phyloP scores from a whole-genome alignment of 2,888 invertebrate species.

The Neocrepidodera transversa region DNA sequence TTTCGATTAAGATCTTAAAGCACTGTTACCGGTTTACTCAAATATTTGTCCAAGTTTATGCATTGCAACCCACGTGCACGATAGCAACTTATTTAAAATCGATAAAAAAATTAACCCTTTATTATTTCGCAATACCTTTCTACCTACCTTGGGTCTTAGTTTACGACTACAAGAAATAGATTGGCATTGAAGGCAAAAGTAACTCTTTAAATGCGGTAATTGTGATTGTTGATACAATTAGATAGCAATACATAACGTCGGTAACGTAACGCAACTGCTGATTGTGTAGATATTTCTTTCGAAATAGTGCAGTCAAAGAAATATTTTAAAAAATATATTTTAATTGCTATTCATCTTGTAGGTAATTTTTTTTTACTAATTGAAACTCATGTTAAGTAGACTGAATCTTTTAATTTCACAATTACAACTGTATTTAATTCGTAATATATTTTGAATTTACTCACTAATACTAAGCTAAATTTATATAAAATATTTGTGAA shows the following conservation, averaged over 20 bases:
- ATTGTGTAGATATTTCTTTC: slow-evolving; percentile 40
- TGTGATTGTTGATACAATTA: slow-evolving; percentile 57
- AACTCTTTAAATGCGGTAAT: slow-evolving; percentile 45
- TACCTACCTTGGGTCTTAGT: slow-evolving; percentile 35
- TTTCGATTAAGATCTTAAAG: too few relatives aligned
- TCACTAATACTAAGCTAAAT: too few relatives aligned
- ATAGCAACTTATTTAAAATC: too few relatives aligned
- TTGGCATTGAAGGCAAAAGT: slow-evolving; percentile 55
- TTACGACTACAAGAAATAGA: slow-evolving; percentile 51
- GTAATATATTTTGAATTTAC: too few relatives aligned
- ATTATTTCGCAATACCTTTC: slow-evolving; percentile 24
- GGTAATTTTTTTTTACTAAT: slow-evolving; percentile 7
- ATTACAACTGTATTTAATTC: not conserved
- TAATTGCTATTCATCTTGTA: slow-evolving; percentile 28
- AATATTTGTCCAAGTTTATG: too few relatives aligned
- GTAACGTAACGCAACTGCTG: slow-evolving; percentile 42
- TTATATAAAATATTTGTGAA: too few relatives aligned
- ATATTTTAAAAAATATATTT: slow-evolving; percentile 20
- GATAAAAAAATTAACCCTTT: slow-evolving; percentile 18
- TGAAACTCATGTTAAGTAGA: slow-evolving; percentile 13
- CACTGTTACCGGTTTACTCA: too few relatives aligned
- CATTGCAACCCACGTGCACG: too few relatives aligned
- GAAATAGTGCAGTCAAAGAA: slow-evolving; percentile 29
- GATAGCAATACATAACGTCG: slow-evolving; percentile 53
- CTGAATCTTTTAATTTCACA: slow-evolving; percentile 12